Conservation (phyloP, 2,888 invertebrate species). For the Cryptus viduatorius region DNA sequence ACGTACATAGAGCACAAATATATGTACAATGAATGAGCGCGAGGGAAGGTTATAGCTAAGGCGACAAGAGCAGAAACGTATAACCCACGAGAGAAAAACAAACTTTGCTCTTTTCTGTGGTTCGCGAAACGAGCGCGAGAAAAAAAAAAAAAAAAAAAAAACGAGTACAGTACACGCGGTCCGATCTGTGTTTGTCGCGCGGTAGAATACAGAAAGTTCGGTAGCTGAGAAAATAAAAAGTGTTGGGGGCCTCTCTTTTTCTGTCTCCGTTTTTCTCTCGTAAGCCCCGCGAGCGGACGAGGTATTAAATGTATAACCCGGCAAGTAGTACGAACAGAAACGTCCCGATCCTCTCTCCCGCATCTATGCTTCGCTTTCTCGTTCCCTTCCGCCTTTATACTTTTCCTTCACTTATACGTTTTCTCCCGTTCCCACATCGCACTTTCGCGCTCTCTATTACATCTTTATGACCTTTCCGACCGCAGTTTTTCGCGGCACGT, state of each 20-base stretch:
- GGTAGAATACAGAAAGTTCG: conserved; percentile 63
- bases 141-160: conserved; percentile 10
- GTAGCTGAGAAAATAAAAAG: conserved; percentile 62
- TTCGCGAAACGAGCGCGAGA: conserved; percentile 53
- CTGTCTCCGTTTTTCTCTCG: conserved; percentile 23
- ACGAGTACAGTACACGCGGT: conserved; percentile 16
- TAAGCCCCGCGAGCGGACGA: conserved; percentile 16
- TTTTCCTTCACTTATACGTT: neutral
- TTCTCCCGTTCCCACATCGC: conserved; percentile 27
- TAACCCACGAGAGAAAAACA: conserved; percentile 52
- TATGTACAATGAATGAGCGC: conserved; percentile 56
- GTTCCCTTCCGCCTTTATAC: conserved; percentile 34
- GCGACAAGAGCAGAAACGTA: conserved; percentile 21
- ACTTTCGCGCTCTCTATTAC: conserved; percentile 34
- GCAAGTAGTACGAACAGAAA: conserved; percentile 37
- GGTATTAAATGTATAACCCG: conserved; percentile 55
- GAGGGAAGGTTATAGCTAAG: conserved; percentile 14
- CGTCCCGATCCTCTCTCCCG: conserved; percentile 34
- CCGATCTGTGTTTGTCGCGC: conserved; percentile 34
- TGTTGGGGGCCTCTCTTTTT: conserved; percentile 31
- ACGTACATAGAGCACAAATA: conserved; percentile 48
- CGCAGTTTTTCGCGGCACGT: conserved; percentile 38
- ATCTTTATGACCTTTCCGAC: conserved; percentile 48
- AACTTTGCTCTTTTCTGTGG: conserved; percentile 64
- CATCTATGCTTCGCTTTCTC: conserved; percentile 28